phyloP scores from a whole-genome alignment of 2,797 vertebrate species.

The Coluber constrictor region DNA sequence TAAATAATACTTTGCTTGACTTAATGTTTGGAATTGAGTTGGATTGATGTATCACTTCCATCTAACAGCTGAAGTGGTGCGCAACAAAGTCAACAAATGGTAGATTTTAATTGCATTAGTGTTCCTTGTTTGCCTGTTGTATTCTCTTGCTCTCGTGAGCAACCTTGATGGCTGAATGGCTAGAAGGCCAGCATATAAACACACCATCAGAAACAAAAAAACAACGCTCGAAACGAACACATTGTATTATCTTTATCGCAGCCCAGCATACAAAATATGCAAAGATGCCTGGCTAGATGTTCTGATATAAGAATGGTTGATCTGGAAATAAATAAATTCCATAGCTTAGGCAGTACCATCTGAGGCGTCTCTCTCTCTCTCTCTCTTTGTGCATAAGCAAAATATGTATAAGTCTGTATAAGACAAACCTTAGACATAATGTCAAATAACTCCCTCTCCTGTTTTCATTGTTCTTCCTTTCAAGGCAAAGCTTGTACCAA shows the following conservation, averaged over 20 bases:
- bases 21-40: neutral
- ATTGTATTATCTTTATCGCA: neutral
- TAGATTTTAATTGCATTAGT: neutral
- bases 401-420: neutral
- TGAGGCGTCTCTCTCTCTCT: neutral
- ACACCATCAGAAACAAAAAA: neutral
- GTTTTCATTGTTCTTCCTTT: slow-evolving; percentile 32
- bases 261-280: neutral
- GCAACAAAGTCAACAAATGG: neutral
- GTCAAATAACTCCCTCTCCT: neutral
- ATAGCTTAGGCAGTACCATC: neutral
- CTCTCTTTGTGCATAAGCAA: neutral
- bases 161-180: neutral
- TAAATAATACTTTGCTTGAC: neutral
- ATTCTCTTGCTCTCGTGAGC: neutral
- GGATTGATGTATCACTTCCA: neutral
- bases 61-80: neutral
- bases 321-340: neutral
- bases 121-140: neutral
- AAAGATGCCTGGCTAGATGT: neutral
- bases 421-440: neutral
- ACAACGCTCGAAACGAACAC: neutral
- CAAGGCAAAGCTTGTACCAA: neutral
- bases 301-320: neutral
- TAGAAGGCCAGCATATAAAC: neutral